phyloP scores from a whole-genome alignment of 1,140 invertebrate species.

The Euura lappo region DNA sequence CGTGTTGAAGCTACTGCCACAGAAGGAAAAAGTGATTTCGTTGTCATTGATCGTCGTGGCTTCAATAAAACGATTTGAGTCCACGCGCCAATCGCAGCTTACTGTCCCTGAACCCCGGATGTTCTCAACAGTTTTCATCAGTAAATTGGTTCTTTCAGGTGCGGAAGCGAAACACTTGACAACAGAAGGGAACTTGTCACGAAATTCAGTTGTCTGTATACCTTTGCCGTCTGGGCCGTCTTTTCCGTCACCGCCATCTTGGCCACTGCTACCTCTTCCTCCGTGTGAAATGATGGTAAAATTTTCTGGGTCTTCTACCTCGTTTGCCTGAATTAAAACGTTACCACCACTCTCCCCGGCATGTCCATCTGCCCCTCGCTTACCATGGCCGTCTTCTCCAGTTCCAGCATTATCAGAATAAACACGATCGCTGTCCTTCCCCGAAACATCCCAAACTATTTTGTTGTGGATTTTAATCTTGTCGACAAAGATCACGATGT shows the following conservation, averaged over 20 bases:
- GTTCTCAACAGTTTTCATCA: no score
- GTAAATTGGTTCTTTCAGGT: no score
- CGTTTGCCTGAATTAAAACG: conserved; percentile 20
- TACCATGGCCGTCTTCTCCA: conserved; percentile 17
- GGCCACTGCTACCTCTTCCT: conserved; percentile 26
- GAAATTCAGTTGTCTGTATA: not conserved
- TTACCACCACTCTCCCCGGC: conserved; percentile 35
- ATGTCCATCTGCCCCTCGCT: conserved; percentile 20
- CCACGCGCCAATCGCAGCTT: not conserved
- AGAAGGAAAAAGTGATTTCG: not conserved
- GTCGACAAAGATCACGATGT: conserved; percentile 22
- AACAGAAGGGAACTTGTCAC: not conserved
- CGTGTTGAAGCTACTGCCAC: not conserved
- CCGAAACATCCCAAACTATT: conserved; percentile 28
- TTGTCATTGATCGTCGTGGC: not conserved
- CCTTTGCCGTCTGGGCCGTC: conserved; percentile 16
- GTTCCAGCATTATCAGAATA: conserved; percentile 15
- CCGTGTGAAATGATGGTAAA: conserved; percentile 29
- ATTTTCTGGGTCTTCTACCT: conserved; percentile 26
- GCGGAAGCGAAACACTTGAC: not conserved
- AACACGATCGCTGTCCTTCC: conserved; percentile 19
- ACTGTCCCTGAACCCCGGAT: no score
- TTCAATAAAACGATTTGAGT: not conserved
- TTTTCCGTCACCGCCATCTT: conserved; percentile 26
- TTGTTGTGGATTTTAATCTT: conserved; percentile 17